Percentiles rank a stretch among this genome's conserved stretches.
Evolutionary conservation across 1,140 invertebrate species (phyloP).

Genomic region (Heliconius himera): DNA sequence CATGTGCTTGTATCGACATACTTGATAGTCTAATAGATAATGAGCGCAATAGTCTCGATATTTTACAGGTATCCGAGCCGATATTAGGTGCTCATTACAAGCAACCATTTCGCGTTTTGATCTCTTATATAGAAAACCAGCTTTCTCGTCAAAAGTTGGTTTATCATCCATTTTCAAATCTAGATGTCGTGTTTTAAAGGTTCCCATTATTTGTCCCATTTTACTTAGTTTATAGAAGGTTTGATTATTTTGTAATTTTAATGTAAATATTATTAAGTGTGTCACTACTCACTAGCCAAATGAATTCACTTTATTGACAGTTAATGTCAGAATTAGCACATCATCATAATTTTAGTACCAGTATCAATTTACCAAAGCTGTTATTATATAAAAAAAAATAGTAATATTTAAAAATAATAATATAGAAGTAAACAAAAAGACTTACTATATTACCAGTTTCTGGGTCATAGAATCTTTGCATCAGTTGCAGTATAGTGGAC

Average conservation of each 20-base stretch:
- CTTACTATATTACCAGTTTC: slow-evolving; percentile 58
- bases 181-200: slow-evolving; percentile 77
- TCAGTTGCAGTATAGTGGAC: slow-evolving; percentile 87
- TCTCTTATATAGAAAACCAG: slow-evolving; percentile 86
- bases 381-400: not conserved
- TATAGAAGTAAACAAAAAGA: slow-evolving; percentile 16
- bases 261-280: not conserved
- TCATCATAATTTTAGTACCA: not conserved
- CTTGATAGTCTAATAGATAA: slow-evolving; percentile 84
- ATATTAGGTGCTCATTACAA: slow-evolving; percentile 90
- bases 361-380: not conserved
- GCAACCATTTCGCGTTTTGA: slow-evolving; percentile 87
- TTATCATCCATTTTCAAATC: slow-evolving; percentile 83
- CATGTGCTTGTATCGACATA: slow-evolving; percentile 86
- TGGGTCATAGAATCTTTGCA: slow-evolving; percentile 89
- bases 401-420: not conserved
- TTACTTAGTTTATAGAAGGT: slow-evolving; percentile 3
- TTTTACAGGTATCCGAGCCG: slow-evolving; percentile 85
- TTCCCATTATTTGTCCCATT: slow-evolving; percentile 78
- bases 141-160: slow-evolving; percentile 88
- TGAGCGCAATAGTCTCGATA: slow-evolving; percentile 95
- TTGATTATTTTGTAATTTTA: not conserved
- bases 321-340: not conserved
- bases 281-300: not conserved
- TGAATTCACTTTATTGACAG: not conserved